A percentile compares a stretch with the other conserved stretches of the same genome.
Evolutionary conservation across 2,113 vertebrate species (phyloP).

Genomic region (Mormoops blainvillei): DNA sequence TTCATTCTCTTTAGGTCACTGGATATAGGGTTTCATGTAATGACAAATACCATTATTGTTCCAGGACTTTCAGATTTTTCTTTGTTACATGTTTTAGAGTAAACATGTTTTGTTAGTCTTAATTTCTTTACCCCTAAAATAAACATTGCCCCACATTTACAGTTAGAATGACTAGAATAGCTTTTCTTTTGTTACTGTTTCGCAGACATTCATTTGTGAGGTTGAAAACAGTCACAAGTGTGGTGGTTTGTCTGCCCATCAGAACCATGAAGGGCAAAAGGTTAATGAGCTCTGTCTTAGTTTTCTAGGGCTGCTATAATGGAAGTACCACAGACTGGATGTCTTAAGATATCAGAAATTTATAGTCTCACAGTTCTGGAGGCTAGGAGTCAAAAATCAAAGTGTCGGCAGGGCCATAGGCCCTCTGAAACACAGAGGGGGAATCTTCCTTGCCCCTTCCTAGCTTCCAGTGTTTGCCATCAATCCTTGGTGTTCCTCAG

Average conservation of each 20-base stretch:
- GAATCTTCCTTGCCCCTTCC: background rate
- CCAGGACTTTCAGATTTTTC: background rate
- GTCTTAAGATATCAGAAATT: background rate
- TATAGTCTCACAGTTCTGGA: background rate
- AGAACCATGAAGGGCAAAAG: background rate
- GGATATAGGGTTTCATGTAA: background rate
- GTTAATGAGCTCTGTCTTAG: background rate
- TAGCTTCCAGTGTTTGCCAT: background rate
- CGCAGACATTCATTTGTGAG: background rate
- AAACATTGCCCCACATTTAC: background rate
- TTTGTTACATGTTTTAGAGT: background rate
- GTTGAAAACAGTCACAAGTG: background rate
- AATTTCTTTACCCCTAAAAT: constrained; percentile 8
- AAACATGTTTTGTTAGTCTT: background rate
- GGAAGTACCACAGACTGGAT: background rate
- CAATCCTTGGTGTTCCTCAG: too few relatives aligned
- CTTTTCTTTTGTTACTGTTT: background rate
- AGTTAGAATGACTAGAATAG: background rate
- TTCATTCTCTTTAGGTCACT: background rate
- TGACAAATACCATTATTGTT: background rate
- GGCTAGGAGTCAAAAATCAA: background rate
- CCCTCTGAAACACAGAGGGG: background rate
- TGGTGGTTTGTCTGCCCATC: background rate
- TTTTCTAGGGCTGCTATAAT: background rate
- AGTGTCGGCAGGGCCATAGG: background rate